phyloP scores from a whole-genome alignment of 2,113 vertebrate genomes.

The Megaptera novaeangliae region DNA sequence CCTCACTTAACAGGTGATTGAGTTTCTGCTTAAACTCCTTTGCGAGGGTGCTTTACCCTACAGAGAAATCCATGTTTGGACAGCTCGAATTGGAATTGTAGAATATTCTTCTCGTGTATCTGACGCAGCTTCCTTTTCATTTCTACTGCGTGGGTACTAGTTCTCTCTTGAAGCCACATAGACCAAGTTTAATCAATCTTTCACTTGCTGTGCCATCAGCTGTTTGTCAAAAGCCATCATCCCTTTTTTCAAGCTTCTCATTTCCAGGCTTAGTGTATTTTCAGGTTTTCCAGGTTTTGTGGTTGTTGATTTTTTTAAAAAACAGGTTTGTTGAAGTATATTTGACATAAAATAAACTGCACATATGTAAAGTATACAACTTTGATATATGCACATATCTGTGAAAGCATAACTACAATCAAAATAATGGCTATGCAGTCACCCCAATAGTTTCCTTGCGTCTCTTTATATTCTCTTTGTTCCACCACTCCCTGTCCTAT shows the following conservation, averaged over 20 bases:
- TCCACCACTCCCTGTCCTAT: neutral
- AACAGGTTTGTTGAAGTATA: neutral
- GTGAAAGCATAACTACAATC: neutral
- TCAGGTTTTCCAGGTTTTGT: neutral
- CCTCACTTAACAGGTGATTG: neutral
- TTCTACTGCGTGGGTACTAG: neutral
- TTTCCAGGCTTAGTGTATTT: neutral
- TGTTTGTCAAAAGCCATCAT: neutral
- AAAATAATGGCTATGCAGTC: neutral
- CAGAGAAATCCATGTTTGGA: neutral
- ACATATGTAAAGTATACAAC: neutral
- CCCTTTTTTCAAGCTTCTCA: neutral
- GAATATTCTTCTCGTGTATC: neutral
- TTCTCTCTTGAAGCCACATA: neutral
- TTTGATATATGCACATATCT: neutral
- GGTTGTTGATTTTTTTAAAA: neutral
- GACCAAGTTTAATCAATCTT: neutral
- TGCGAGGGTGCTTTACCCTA: neutral
- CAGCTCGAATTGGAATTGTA: neutral
- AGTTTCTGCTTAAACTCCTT: constrained; percentile 8
- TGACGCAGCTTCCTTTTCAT: neutral
- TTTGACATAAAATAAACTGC: neutral
- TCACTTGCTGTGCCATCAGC: neutral
- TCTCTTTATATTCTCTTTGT: neutral
- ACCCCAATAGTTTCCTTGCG: neutral